phyloP scores from a whole-genome alignment of 2,113 vertebrate genomes.

The Orcinus orca region DNA sequence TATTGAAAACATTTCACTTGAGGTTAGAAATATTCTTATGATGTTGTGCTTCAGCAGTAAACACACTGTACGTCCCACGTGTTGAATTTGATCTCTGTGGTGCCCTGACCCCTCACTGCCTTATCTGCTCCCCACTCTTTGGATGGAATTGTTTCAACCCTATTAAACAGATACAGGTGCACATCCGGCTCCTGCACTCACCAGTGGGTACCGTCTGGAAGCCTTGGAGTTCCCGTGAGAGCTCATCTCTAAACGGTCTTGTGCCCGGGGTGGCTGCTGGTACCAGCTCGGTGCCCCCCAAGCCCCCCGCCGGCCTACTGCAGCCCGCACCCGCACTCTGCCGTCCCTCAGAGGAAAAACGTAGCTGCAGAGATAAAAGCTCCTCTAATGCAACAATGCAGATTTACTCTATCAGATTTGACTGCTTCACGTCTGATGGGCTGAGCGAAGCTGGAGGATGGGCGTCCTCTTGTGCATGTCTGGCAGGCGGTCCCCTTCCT shows the following conservation, averaged over 20 bases:
- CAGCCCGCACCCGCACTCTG: rapidly evolving
- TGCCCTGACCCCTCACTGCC: rapidly evolving
- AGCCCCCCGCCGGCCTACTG: rapidly evolving
- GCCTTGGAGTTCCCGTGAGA: rapidly evolving
- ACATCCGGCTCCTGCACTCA: rapidly evolving
- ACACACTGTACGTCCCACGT: rapidly evolving
- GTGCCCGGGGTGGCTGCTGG: not conserved
- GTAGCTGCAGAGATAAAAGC: rapidly evolving
- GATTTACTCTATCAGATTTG: rapidly evolving
- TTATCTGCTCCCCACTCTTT: rapidly evolving
- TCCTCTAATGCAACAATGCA: rapidly evolving
- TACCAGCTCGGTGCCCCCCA: rapidly evolving
- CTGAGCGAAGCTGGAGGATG: rapidly evolving
- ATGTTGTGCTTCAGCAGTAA: not conserved
- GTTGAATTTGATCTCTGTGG: rapidly evolving
- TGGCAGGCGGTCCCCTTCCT: not conserved
- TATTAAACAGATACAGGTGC: rapidly evolving
- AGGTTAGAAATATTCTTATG: not conserved
- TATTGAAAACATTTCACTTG: not conserved
- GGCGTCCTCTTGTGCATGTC: rapidly evolving
- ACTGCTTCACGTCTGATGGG: rapidly evolving
- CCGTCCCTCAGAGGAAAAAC: not conserved
- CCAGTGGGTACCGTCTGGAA: rapidly evolving
- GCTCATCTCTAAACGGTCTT: rapidly evolving
- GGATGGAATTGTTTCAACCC: rapidly evolving